A percentile compares a stretch with the other conserved stretches of the same genome.
These are phyloP conservation scores for Philaethria dido DNA, from an alignment of 2,888 invertebrate species.

Conservation along the genomic window DNA sequence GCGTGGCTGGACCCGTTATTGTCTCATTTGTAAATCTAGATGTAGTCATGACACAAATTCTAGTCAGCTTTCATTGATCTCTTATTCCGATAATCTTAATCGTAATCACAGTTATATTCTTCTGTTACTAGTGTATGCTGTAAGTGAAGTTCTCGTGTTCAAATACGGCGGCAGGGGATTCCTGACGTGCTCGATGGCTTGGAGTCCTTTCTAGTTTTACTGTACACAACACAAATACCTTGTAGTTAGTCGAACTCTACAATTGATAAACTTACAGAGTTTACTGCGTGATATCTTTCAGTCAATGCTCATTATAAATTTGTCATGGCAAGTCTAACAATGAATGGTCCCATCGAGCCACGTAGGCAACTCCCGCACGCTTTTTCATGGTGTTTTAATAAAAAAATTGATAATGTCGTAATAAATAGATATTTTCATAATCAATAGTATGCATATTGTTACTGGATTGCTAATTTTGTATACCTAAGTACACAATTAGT, in stretches of 20 bases:
- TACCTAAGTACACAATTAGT: conserved; percentile 80
- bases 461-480: conserved; percentile 82
- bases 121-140: conserved; percentile 70
- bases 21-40: conserved; percentile 60
- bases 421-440: conserved; percentile 79
- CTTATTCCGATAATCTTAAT: conserved; percentile 72
- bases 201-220: neutral
- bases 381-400: conserved; percentile 54
- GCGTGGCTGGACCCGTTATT: conserved; percentile 38
- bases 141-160: conserved; percentile 71
- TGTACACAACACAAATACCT: neutral
- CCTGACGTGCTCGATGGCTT: conserved; percentile 26
- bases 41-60: conserved; percentile 77
- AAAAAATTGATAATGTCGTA: conserved; percentile 67
- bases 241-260: neutral
- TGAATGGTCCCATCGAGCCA: conserved; percentile 19
- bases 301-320: conserved; percentile 7
- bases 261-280: neutral
- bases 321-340: neutral
- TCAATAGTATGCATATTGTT: conserved; percentile 81
- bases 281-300: neutral
- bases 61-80: conserved; percentile 82
- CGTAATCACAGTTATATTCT: conserved; percentile 67
- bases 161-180: conserved; percentile 50
- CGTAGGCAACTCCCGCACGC: conserved; percentile 41